Evolutionary conservation across 2,888 invertebrate genomes (phyloP), one percentile per base, ranked within the genome.

Genomic region (Caenorhabditis doughertyi): DNA sequence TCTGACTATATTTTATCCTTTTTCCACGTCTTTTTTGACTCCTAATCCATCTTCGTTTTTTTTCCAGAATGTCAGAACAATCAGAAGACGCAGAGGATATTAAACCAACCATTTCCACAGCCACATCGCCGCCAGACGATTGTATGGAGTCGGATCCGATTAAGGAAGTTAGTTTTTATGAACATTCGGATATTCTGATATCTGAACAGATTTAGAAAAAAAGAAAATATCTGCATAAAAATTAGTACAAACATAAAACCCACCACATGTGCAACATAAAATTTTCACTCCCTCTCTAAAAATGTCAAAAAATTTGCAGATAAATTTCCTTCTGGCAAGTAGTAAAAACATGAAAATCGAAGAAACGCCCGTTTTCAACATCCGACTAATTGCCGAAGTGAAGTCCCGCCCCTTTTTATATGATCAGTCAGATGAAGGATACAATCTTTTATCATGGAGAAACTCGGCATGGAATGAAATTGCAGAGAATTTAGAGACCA

Each of bases 381-480:
- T 86, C 74, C 56, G 85, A 23, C 85, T 85, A 32, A 85, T 85
- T 62, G 80, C 84, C 25, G 84, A 84, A 71, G 84, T 84, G 47
- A 84, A 82, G 32, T 44, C 80, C 5, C 82, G 86, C 18, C 83
- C 84, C 1, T 84, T 74, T 71, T 27, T 86, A 16, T 86, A 86
- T 65, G 84, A 86, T 64, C 83, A 83, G 35, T 58, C 81, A 3
- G 85, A 85, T 51, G 86, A 86, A 23, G 83, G 84, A 11, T 86
- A 86, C 51, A 85, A 85, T 35, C 65, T 84, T 18, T 71, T 83
- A 11, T 65, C 83, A 25, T 83, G 83, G 86, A 32, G 86, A 53
- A 84, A 81, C 39, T 74, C 81, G 7, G 84, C 83, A 11, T 86
- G 86, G 86, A 73, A 56, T 53, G 85, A 85, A 47, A 86, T 86